Conservation (phyloP, 2,888 invertebrate genomes). For the Rhingia campestris region DNA sequence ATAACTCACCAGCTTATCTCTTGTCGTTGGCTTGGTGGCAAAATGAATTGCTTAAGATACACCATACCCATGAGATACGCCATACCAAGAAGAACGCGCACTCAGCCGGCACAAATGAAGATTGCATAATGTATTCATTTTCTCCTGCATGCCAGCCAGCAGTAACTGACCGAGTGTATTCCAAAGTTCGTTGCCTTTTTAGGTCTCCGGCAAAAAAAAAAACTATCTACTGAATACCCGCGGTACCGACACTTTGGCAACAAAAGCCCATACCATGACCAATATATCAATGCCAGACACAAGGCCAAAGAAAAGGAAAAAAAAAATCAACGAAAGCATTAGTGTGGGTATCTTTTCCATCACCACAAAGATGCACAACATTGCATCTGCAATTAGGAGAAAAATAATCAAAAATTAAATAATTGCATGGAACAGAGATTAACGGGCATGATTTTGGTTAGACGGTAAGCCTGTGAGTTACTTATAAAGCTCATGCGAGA, state of each 20-base stretch:
- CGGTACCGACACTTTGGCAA: slow-evolving; percentile 54
- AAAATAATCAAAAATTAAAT: slow-evolving; percentile 47
- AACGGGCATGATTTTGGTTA: slow-evolving; percentile 55
- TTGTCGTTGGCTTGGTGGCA: slow-evolving; percentile 6
- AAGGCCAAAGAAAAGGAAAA: slow-evolving; percentile 31
- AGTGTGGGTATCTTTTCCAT: slow-evolving; percentile 28
- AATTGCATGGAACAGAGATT: slow-evolving; percentile 53
- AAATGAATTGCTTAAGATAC: slow-evolving; percentile 36
- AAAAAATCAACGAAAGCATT: slow-evolving; percentile 54
- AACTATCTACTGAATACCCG: not conserved
- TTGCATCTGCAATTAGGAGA: slow-evolving; percentile 65
- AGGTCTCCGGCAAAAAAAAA: slow-evolving; percentile 10
- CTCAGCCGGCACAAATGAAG: slow-evolving; percentile 62
- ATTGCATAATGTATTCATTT: slow-evolving; percentile 64
- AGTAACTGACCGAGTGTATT: slow-evolving; percentile 35
- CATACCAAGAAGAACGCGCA: slow-evolving; percentile 27
- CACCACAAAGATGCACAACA: slow-evolving; percentile 22
- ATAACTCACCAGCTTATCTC: slow-evolving; percentile 22
- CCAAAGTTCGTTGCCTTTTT: slow-evolving; percentile 62
- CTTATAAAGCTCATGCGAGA: slow-evolving; percentile 61
- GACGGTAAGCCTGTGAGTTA: slow-evolving; percentile 32
- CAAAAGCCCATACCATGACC: slow-evolving; percentile 69
- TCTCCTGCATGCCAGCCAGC: slow-evolving; percentile 33
- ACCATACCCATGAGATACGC: not conserved
- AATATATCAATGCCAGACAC: slow-evolving; percentile 72